Evolutionary conservation across 2,888 invertebrate species (phyloP).

Genomic region (Drosophila mercatorum): DNA sequence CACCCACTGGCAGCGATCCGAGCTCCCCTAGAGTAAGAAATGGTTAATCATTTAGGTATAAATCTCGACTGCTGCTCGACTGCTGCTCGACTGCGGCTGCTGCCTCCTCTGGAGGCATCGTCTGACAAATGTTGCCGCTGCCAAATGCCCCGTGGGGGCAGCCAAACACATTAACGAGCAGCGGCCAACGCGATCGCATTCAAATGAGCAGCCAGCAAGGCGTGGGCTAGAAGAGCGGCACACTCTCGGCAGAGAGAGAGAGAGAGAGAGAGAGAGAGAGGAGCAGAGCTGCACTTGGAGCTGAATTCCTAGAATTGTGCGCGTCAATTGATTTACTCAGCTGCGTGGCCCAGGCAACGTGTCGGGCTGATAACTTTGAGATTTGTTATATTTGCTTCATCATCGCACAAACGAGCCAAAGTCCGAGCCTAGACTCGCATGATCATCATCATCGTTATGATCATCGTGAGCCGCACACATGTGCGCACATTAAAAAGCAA

Average conservation of each 20-base stretch:
- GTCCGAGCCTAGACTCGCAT: slow-evolving; percentile 26
- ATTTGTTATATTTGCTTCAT: slow-evolving; percentile 79
- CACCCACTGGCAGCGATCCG: slow-evolving; percentile 59
- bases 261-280: slow-evolving; percentile 11
- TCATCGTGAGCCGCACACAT: slow-evolving; percentile 63
- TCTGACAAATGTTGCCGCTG: slow-evolving; percentile 61
- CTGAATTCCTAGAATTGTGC: slow-evolving; percentile 83
- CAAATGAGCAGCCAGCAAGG: slow-evolving; percentile 53
- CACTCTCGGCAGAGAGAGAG: slow-evolving; percentile 7
- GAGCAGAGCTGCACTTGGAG: slow-evolving; percentile 29
- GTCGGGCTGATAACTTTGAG: slow-evolving; percentile 76
- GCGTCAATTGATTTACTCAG: slow-evolving; percentile 85
- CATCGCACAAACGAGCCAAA: slow-evolving; percentile 72
- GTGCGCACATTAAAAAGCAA: slow-evolving; percentile 80
- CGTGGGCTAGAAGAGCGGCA: background rate
- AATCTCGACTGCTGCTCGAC: slow-evolving; percentile 50
- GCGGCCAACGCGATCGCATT: slow-evolving; percentile 64
- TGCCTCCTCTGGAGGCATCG: slow-evolving; percentile 15
- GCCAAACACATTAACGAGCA: slow-evolving; percentile 61
- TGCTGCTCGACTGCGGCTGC: slow-evolving; percentile 10
- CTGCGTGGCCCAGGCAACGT: slow-evolving; percentile 68
- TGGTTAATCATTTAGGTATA: slow-evolving; percentile 80
- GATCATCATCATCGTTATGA: slow-evolving; percentile 27
- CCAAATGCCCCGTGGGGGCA: slow-evolving; percentile 68
- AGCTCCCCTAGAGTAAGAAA: slow-evolving; percentile 58